These are phyloP conservation scores for Neosilurus mollespiculum DNA, from an alignment of 2,797 vertebrate species.

Conservation along the genomic window DNA sequence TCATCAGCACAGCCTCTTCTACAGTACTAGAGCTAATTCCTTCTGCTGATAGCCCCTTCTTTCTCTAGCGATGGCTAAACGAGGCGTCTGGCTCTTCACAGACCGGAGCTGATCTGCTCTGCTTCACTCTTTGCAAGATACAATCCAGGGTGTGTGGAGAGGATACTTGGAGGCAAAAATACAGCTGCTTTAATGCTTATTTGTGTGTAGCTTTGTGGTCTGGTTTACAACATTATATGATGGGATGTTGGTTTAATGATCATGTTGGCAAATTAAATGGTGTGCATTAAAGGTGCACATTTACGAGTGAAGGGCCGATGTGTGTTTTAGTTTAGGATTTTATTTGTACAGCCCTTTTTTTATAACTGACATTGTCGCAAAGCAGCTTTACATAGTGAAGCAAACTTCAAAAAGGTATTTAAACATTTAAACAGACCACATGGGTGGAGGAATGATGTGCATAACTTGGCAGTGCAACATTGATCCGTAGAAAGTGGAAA, in stretches of 20 bases:
- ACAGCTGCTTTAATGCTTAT: neutral
- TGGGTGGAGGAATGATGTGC: too few species aligned
- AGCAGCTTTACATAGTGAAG: too few species aligned
- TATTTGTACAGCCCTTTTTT: too few species aligned
- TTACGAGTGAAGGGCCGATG: too few species aligned
- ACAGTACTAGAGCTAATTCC: neutral
- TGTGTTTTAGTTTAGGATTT: too few species aligned
- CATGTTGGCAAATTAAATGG: neutral
- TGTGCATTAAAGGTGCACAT: neutral
- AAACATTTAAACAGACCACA: too few species aligned
- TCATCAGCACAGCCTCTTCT: slow-evolving; percentile 9
- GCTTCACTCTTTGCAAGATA: neutral
- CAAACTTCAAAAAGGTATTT: too few species aligned
- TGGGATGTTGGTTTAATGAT: slow-evolving; percentile 3
- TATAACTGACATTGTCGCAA: too few species aligned
- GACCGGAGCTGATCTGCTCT: neutral
- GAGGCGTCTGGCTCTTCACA: neutral
- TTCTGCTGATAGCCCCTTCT: slow-evolving; percentile 10
- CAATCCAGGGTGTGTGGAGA: neutral
- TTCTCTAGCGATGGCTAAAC: slow-evolving; percentile 1
- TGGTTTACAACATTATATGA: neutral
- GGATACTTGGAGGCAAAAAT: neutral
- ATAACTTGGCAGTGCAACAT: too few species aligned
- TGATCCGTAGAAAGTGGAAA: too few species aligned
- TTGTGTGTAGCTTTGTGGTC: neutral